Conservation (phyloP, 2,113 vertebrate genomes). For the Chaetops frenatus region DNA sequence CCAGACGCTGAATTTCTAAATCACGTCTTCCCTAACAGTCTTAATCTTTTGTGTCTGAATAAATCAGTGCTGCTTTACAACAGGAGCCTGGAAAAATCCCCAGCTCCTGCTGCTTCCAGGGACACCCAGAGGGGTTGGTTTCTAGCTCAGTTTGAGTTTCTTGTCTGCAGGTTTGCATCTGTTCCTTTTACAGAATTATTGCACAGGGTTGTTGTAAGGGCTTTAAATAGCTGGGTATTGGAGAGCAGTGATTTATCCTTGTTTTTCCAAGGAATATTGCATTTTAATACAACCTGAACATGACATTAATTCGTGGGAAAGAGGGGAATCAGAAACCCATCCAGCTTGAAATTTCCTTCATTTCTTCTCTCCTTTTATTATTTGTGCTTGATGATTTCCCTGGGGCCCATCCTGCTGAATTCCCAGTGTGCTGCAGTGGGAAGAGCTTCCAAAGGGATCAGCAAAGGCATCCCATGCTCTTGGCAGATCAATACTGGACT, state of each 20-base stretch:
- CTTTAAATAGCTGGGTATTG: neutral
- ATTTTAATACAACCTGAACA: neutral
- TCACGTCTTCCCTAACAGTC: neutral
- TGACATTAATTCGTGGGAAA: neutral
- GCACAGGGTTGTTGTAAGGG: neutral
- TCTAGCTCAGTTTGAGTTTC: fast-evolving
- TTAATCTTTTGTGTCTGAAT: neutral
- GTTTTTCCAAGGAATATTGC: neutral
- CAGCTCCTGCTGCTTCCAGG: neutral
- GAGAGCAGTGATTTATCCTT: neutral
- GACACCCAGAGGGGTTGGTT: neutral
- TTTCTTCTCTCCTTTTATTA: neutral
- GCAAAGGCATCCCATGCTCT: neutral
- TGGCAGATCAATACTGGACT: neutral
- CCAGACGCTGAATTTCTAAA: neutral
- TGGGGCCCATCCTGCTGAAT: neutral
- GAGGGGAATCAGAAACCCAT: neutral
- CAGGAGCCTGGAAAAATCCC: neutral
- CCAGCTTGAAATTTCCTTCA: neutral
- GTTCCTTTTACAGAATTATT: neutral
- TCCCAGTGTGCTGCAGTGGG: neutral
- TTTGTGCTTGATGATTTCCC: neutral
- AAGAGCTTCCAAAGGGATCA: neutral
- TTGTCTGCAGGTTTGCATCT: neutral
- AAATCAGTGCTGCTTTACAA: neutral